Percentiles rank a stretch among this genome's conserved stretches.
Evolutionary conservation across 2,888 invertebrate species (phyloP).

Genomic region (Patella ulyssiponensis): DNA sequence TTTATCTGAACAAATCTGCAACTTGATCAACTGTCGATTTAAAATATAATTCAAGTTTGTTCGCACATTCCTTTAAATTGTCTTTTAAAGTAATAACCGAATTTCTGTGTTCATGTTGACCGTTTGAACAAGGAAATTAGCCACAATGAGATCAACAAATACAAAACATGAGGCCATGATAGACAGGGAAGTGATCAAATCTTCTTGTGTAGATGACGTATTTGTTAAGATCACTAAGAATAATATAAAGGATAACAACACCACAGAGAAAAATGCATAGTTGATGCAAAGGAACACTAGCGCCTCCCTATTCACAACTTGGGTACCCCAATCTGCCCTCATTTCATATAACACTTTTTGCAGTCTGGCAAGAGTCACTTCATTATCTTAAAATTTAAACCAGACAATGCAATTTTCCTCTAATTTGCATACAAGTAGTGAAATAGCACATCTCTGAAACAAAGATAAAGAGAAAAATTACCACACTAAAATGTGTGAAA

Average conservation of each 20-base stretch:
- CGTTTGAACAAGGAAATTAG: conserved; percentile 65
- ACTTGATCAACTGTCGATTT: too few relatives aligned
- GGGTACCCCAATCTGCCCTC: conserved; percentile 61
- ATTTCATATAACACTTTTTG: conserved; percentile 32
- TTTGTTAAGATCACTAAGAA: conserved; percentile 61
- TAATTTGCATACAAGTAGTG: background rate
- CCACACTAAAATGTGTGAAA: too few relatives aligned
- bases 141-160: conserved; percentile 63
- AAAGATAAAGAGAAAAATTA: too few relatives aligned
- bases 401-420: background rate
- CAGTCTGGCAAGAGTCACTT: background rate
- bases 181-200: conserved; percentile 48
- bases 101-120: conserved; percentile 63
- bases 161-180: conserved; percentile 65
- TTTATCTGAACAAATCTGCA: too few relatives aligned
- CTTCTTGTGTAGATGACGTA: conserved; percentile 45
- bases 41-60: too few relatives aligned
- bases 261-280: conserved; percentile 65
- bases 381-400: background rate
- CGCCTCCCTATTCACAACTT: conserved; percentile 61
- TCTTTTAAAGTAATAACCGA: conserved; percentile 41
- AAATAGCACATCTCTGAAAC: too few relatives aligned
- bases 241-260: conserved; percentile 50
- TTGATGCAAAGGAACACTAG: conserved; percentile 66
- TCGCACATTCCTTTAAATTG: too few relatives aligned